Evolutionary conservation across 2,113 vertebrate genomes (phyloP).

Genomic region (Ceratotherium simum): DNA sequence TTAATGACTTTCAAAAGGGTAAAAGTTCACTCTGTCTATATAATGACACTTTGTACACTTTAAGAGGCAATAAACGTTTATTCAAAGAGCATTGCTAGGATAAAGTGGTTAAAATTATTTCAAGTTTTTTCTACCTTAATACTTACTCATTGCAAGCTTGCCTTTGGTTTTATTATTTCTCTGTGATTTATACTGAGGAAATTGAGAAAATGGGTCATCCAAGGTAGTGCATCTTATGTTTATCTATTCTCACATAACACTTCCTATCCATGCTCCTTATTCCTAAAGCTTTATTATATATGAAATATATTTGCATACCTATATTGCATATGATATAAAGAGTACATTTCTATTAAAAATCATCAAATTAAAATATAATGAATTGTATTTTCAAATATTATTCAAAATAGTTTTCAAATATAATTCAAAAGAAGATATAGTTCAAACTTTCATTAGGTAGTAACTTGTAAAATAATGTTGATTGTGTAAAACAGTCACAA

Average conservation of each 20-base stretch:
- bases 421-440: not conserved
- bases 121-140: not conserved
- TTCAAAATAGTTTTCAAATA: not conserved
- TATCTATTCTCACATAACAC: constrained; percentile 54
- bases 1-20: not conserved
- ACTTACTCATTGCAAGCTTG: constrained; percentile 18
- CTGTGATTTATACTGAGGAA: constrained; percentile 68
- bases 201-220: constrained; percentile 79
- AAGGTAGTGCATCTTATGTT: constrained; percentile 72
- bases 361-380: constrained; percentile 26
- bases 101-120: not conserved
- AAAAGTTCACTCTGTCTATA: not conserved
- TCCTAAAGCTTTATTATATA: not conserved
- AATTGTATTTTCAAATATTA: not conserved
- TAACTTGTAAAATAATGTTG: not conserved
- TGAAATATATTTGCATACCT: not conserved
- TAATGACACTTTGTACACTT: not conserved
- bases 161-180: constrained; percentile 56
- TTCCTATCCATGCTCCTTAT: not conserved
- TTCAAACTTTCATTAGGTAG: not conserved
- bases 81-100: not conserved
- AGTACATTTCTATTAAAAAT: not conserved
- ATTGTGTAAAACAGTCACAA: not conserved
- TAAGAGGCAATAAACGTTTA: not conserved
- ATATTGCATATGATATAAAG: not conserved